Base-by-base conservation (phyloP, 2,113 vertebrate species). In the Xenopus laevis region DNA sequence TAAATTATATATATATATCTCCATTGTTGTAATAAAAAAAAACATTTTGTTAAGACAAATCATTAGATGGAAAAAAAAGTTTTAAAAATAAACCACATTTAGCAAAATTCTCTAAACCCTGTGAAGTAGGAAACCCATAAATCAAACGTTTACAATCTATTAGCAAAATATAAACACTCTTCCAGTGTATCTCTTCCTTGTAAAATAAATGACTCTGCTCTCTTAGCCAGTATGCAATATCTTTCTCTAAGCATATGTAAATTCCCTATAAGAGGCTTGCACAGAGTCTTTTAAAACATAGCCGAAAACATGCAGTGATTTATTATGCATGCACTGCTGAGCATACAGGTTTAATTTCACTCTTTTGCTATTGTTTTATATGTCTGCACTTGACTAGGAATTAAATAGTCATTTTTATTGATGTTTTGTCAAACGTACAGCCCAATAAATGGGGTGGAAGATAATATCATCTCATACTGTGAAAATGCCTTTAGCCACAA, bases 361-460 rank as follows among this genome's bases (percentile, higher is more conserved):
- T 75, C 81, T 83, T 79, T 78, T 65, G 8, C 72, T 68, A 53
- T 82, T 82, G 77, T 79, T 86, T 88, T 81, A 86, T 86, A 86
- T 85, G 65, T 87, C 83, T 62, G 11, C 50, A 65, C 62, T 81
- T 84, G 80, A 47, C 76, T 71, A 69, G 78, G 84, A 83, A 83
- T 84, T 20, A 81, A 86, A 83, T 76, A 33, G 79, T 17, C 30
- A 81, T 83, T 85, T 79, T 83, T 79, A 69, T 44, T 65, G 78
- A 71, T 78, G 79, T 78, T 84, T 80, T 78, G 50, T 78, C 77
- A 75, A 76, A 78, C 15, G 58, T 68, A 80, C 30, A 44, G 69
- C 77, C 79, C 60, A 50, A 67, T 79, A 65, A 13, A 55, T 71
- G 12, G 79, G 69, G 47, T 2, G 3, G 47, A 81, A 77, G 77